Conservation (phyloP, 2,113 vertebrate genomes). For the Gallinago jamesoni region DNA sequence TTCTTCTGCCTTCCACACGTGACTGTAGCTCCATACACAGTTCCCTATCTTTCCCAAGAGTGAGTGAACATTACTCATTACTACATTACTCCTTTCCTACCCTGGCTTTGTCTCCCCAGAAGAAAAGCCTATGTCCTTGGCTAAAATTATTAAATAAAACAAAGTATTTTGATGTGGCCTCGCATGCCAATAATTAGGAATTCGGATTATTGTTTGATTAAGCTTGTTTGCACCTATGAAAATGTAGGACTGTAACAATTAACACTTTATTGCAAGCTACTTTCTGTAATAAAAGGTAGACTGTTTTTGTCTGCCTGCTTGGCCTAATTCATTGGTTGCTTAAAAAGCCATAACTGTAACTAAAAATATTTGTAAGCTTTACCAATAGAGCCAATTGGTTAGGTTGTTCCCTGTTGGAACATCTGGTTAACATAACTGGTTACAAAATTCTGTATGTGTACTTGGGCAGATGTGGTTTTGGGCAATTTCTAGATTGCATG, state of each 20-base stretch:
- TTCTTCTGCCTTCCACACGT: background rate
- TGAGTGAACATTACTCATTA: background rate
- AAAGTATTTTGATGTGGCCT: background rate
- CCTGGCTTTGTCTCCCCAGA: background rate
- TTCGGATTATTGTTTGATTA: background rate
- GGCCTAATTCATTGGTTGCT: background rate
- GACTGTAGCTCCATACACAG: background rate
- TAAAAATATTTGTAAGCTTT: background rate
- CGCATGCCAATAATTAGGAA: background rate
- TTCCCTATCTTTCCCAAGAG: background rate
- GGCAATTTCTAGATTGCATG: constrained; percentile 24
- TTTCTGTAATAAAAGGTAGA: background rate
- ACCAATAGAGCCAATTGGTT: background rate
- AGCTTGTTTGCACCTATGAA: background rate
- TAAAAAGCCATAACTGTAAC: background rate
- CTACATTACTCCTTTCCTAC: background rate
- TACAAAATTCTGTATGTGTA: background rate
- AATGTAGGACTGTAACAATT: background rate
- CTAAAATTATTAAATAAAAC: background rate
- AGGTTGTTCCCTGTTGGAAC: background rate
- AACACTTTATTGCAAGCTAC: background rate
- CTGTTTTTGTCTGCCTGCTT: background rate
- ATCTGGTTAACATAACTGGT: background rate
- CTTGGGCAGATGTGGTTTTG: background rate
- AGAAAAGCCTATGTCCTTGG: background rate